Conservation (phyloP, 2,888 invertebrate species). For the Trissolcus japonicus region DNA sequence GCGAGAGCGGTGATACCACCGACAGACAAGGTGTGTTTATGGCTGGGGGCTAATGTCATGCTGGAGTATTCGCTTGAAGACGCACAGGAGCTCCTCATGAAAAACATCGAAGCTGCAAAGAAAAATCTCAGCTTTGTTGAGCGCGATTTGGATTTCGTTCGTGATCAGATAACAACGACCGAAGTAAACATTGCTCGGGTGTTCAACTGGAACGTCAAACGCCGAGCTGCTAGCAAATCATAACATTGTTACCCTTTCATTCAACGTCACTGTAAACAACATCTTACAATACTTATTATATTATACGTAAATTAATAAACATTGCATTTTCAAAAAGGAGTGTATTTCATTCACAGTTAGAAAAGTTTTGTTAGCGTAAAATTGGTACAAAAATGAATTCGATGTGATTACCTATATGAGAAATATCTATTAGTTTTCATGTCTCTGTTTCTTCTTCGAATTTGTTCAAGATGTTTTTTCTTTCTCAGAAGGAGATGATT, state of each 20-base stretch:
- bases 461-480: not conserved
- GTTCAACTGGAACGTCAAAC: constrained; percentile 98
- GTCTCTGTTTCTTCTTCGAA: too few relatives aligned
- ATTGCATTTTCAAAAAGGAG: not conserved
- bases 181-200: constrained; percentile 99
- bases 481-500: constrained; percentile 62
- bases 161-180: constrained; percentile 98
- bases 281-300: not conserved
- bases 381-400: too few relatives aligned
- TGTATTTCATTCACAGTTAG: too few relatives aligned
- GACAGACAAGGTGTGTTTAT: constrained; percentile 90
- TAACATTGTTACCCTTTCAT: too few relatives aligned
- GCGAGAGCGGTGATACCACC: constrained; percentile 91
- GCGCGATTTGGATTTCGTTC: constrained; percentile 94
- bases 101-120: constrained; percentile 90
- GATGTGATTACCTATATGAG: too few relatives aligned
- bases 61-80: constrained; percentile 95
- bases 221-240: constrained; percentile 70
- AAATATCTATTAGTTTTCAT: too few relatives aligned
- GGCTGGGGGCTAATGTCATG: constrained; percentile 97
- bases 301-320: constrained; percentile 12
- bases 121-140: constrained; percentile 90
- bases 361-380: too few relatives aligned
- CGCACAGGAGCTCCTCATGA: constrained; percentile 88
- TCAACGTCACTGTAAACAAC: too few relatives aligned